Evolutionary conservation across 2,888 invertebrate genomes (phyloP).

Genomic region (Dinocampus coccinellae): DNA sequence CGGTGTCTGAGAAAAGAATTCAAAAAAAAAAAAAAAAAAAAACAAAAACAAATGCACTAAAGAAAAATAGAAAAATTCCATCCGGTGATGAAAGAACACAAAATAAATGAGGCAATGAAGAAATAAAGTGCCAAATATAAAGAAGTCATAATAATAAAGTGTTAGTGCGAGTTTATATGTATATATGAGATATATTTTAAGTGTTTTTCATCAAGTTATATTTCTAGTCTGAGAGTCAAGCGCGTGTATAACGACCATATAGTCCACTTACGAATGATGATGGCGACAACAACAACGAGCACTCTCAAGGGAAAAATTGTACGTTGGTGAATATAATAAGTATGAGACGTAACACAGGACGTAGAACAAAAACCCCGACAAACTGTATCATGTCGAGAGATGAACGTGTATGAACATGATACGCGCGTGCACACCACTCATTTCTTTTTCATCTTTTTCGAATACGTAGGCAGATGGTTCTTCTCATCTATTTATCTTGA

Average conservation of each 20-base stretch:
- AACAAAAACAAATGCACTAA: too few species aligned
- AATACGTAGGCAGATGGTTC: slow-evolving; percentile 13
- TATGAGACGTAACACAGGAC: too few species aligned
- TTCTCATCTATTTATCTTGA: slow-evolving; percentile 34
- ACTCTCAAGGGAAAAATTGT: background rate
- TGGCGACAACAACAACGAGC: background rate
- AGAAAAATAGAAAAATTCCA: too few species aligned
- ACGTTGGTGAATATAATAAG: too few species aligned
- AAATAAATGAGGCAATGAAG: too few species aligned
- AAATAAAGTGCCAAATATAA: too few species aligned
- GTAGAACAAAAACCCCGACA: too few species aligned
- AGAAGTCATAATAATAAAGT: too few species aligned
- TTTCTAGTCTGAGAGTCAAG: background rate
- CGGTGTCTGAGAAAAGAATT: too few species aligned
- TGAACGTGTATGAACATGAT: background rate
- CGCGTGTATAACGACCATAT: background rate
- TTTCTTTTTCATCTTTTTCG: slow-evolving; percentile 1
- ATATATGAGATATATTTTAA: background rate
- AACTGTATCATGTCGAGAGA: background rate
- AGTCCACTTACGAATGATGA: slow-evolving; percentile 2
- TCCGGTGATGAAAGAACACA: too few species aligned
- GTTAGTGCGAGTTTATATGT: background rate
- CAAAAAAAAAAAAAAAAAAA: too few species aligned
- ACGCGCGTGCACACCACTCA: background rate
- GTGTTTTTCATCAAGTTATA: background rate